Conservation (phyloP, 2,797 vertebrate species). For the Siniperca scherzeri region DNA sequence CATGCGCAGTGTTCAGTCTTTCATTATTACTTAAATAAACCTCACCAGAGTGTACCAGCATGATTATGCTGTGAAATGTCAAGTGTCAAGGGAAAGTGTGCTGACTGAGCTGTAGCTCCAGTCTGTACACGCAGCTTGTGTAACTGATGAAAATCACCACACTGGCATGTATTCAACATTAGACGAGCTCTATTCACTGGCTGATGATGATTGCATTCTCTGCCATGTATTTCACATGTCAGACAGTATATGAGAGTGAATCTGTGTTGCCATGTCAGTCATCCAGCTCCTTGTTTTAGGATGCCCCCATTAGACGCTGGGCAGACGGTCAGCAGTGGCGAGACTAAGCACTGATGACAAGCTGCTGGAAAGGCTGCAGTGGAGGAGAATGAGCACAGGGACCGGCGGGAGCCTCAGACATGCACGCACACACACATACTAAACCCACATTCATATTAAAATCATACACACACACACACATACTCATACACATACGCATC, state of each 20-base stretch:
- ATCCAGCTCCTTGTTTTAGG: constrained; percentile 67
- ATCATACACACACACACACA: constrained; percentile 28
- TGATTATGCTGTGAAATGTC: constrained; percentile 42
- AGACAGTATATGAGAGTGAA: constrained; percentile 28
- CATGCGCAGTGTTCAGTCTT: not conserved
- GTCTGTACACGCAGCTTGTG: constrained; percentile 63
- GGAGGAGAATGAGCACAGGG: constrained; percentile 65
- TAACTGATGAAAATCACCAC: constrained; percentile 53
- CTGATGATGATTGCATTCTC: constrained; percentile 3
- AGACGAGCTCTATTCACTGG: constrained; percentile 21
- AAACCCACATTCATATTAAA: constrained; percentile 37
- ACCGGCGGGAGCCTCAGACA: constrained; percentile 54
- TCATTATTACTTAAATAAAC: constrained; percentile 25
- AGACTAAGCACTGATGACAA: constrained; percentile 77
- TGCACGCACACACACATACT: constrained; percentile 29
- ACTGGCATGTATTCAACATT: constrained; percentile 44
- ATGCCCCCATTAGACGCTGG: constrained; percentile 52
- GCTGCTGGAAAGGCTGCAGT: constrained; percentile 66
- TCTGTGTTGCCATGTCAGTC: constrained; percentile 73
- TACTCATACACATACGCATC: constrained; percentile 45
- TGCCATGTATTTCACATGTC: constrained; percentile 44
- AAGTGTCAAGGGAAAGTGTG: constrained; percentile 41
- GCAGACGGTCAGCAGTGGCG: constrained; percentile 56
- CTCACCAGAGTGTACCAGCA: not conserved
- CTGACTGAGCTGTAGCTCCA: constrained; percentile 51